These are phyloP conservation scores for Branchinecta lynchi DNA, from an alignment of 1,140 invertebrate genomes.

Conservation along the genomic window DNA sequence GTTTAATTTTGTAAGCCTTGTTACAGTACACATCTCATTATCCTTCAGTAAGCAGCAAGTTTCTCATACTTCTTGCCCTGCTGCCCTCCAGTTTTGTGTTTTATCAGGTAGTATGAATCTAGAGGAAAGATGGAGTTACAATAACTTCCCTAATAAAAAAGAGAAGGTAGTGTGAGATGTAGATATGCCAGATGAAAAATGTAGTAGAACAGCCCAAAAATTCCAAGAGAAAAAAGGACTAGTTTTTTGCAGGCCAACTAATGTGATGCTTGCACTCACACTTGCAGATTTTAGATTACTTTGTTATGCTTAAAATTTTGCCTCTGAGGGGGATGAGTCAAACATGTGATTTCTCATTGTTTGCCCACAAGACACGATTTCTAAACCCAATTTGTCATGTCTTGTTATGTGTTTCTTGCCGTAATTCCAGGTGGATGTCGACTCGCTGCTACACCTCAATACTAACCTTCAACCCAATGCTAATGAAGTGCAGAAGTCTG, in stretches of 20 bases:
- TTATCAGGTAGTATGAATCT: no score
- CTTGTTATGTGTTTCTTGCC: background rate
- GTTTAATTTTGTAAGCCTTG: no score
- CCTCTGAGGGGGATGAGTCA: background rate
- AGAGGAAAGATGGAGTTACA: no score
- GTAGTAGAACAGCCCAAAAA: no score
- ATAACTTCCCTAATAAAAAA: no score
- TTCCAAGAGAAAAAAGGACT: background rate
- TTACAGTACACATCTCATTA: no score
- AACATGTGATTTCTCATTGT: background rate
- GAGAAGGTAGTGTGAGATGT: no score
- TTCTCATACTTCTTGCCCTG: no score
- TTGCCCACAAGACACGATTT: background rate
- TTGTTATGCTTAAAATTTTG: background rate
- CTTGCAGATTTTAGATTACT: background rate
- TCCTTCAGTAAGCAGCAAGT: no score
- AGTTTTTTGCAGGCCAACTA: background rate
- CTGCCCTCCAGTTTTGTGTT: no score
- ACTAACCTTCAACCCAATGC: background rate
- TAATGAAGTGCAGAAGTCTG: background rate
- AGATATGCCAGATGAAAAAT: no score
- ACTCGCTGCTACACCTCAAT: background rate
- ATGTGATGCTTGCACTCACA: background rate
- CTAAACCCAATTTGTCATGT: background rate
- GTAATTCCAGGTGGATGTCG: background rate